Evolutionary conservation across 2,113 vertebrate species (phyloP).

Genomic region (Tachysurus fulvidraco): DNA sequence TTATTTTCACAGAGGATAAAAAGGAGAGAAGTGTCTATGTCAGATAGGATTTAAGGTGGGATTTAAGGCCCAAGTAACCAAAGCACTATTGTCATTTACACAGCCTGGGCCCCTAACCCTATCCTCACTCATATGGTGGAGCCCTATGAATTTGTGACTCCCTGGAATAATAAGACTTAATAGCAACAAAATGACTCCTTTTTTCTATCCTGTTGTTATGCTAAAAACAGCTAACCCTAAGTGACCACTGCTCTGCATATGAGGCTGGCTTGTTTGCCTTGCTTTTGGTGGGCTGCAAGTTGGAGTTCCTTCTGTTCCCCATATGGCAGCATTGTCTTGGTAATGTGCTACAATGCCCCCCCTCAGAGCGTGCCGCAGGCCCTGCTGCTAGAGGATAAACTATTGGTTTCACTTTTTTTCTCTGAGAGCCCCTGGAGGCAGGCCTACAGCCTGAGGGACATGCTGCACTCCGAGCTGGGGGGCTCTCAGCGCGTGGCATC

Average conservation of each 20-base stretch:
- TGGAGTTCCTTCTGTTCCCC: slow-evolving; percentile 86
- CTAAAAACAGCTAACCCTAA: slow-evolving; percentile 72
- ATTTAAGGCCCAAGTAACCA: slow-evolving; percentile 70
- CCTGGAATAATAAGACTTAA: slow-evolving; percentile 68
- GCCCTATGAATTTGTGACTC: slow-evolving; percentile 71
- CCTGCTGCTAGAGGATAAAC: slow-evolving; percentile 77
- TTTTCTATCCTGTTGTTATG: slow-evolving; percentile 80
- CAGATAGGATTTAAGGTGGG: slow-evolving; percentile 73
- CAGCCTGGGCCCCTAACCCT: slow-evolving; percentile 73
- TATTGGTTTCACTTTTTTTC: slow-evolving; percentile 78
- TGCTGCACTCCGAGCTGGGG: slow-evolving; percentile 52
- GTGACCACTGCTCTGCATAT: slow-evolving; percentile 73
- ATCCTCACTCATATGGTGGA: slow-evolving; percentile 78
- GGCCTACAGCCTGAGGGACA: slow-evolving; percentile 60
- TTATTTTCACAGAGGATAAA: slow-evolving; percentile 69
- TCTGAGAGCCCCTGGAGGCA: slow-evolving; percentile 62
- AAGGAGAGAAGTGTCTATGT: slow-evolving; percentile 65
- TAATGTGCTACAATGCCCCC: slow-evolving; percentile 79
- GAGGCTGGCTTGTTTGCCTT: slow-evolving; percentile 77
- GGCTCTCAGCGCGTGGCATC: slow-evolving; percentile 54
- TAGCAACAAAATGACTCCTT: slow-evolving; percentile 71
- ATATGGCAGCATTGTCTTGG: slow-evolving; percentile 88
- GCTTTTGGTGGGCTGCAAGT: slow-evolving; percentile 73
- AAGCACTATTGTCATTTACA: slow-evolving; percentile 75
- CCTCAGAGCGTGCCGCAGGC: slow-evolving; percentile 66